phyloP scores from a whole-genome alignment of 2,113 vertebrate species.

The Turnix velox region DNA sequence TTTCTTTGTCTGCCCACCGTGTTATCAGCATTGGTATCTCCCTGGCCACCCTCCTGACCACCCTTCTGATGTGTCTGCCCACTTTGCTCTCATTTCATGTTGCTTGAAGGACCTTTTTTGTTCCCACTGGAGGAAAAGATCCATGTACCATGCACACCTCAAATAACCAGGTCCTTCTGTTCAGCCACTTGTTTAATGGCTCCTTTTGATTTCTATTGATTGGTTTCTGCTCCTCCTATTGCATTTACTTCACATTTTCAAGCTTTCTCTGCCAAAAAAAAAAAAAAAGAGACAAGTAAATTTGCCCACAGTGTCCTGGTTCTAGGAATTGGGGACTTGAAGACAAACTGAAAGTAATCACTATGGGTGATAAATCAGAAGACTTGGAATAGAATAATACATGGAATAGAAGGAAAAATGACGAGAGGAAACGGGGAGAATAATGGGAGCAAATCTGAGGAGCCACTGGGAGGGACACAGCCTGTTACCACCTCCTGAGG shows the following conservation, averaged over 20 bases:
- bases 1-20: not conserved
- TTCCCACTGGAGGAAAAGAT: not conserved
- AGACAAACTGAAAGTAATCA: not conserved
- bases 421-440: not conserved
- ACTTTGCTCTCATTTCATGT: not conserved
- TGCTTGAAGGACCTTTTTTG: not conserved
- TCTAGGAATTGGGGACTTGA: not conserved
- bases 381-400: not conserved
- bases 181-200: not conserved
- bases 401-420: not conserved
- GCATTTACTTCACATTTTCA: not conserved
- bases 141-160: accelerated
- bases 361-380: accelerated
- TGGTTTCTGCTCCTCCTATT: accelerated
- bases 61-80: not conserved
- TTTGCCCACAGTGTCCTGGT: not conserved
- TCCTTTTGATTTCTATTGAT: not conserved
- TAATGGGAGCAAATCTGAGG: not conserved
- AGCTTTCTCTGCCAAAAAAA: not conserved
- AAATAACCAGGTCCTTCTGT: not conserved
- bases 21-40: not conserved
- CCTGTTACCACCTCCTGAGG: not conserved
- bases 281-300: not conserved
- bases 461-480: not conserved
- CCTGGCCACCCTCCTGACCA: not conserved